These are phyloP conservation scores for Takifugu flavidus DNA, from an alignment of 2,113 vertebrate genomes.

Conservation along the genomic window DNA sequence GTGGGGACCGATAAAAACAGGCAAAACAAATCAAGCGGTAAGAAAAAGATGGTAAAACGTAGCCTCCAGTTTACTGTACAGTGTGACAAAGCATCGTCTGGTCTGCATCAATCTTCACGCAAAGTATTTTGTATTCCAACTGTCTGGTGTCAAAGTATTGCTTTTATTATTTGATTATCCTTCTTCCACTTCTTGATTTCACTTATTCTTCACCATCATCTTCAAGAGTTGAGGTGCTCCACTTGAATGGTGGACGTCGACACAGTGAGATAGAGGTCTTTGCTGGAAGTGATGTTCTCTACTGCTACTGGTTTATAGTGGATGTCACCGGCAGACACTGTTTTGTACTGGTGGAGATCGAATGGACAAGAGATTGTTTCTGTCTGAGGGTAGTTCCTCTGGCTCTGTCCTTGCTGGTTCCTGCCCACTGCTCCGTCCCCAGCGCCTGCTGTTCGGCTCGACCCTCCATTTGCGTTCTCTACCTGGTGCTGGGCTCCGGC, in stretches of 20 bases:
- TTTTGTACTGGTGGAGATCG: slow-evolving; percentile 95
- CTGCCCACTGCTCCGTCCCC: slow-evolving; percentile 62
- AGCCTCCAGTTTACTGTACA: slow-evolving; percentile 22
- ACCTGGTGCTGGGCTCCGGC: slow-evolving; percentile 59
- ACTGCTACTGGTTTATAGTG: slow-evolving; percentile 78
- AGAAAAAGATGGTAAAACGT: slow-evolving; percentile 32
- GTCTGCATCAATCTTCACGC: slow-evolving; percentile 43
- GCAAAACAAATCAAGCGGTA: slow-evolving; percentile 38
- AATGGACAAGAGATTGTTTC: slow-evolving; percentile 81
- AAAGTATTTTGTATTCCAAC: slow-evolving; percentile 42
- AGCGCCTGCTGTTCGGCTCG: slow-evolving; percentile 41
- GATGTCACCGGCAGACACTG: slow-evolving; percentile 77
- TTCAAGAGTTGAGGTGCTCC: slow-evolving; percentile 76
- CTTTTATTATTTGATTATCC: slow-evolving; percentile 47
- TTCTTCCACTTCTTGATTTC: slow-evolving; percentile 28
- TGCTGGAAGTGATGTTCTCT: slow-evolving; percentile 80
- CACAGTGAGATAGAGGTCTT: slow-evolving; percentile 97
- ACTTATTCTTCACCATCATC: slow-evolving; percentile 7
- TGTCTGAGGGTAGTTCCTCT: slow-evolving; percentile 73
- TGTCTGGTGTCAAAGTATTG: slow-evolving; percentile 60
- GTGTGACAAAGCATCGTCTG: slow-evolving; percentile 37
- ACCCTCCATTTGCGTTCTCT: slow-evolving; percentile 69
- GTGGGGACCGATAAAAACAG: slow-evolving; percentile 39
- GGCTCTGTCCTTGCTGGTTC: slow-evolving; percentile 63
- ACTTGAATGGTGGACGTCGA: slow-evolving; percentile 85